Evolutionary conservation across 2,113 vertebrate genomes (phyloP), one percentile per base, ranked within the genome.

Genomic region (Lanius ludovicianus): DNA sequence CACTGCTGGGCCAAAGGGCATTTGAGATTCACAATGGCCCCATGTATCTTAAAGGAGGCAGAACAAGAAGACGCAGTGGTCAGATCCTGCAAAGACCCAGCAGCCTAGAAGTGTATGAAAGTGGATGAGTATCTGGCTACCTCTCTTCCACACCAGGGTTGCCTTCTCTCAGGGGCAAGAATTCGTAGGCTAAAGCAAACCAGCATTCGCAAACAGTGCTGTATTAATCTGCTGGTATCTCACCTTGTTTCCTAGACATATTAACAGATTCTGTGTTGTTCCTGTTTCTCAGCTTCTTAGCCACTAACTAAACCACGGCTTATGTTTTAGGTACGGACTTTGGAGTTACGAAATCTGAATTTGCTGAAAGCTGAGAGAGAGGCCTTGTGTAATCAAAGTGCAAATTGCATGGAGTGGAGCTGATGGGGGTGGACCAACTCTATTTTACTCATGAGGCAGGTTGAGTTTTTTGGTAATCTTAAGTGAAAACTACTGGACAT

Each of bases 401-500:
- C 30, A 52, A 47, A 42, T 0, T 50, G 13, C 4, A 20, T 2
- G 6, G 22, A 71, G 7, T 0, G 3, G 15, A 8, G 27, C 6
- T 37, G n/a, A 11, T 6, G 23, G 2, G 35, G 11, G 5, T 0
- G 7, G 50, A 15, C 11, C 10, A 30, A 23, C 28, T 60, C 13
- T 13, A 0, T 21, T 52, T 76, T 10, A 76, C 33, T 65, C 16
- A 33, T 2, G 33, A 22, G 10, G 15, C 19, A 39, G 33, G 23
- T 0, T 28, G 18, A 11, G 9, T 1, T 74, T 69, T 18, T 25
- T 2, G 25, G 25, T 15, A 33, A 59, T 11, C 9, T 31, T 14
- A 53, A 20, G n/a, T 4, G 62, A 71, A 82, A 75, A 53, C 27
- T 5, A 10, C 20, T 0, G 1, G 15, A 24, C 46, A 86, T 11